phyloP scores from a whole-genome alignment of 2,797 vertebrate genomes.

The Platyrinchus mystaceus region DNA sequence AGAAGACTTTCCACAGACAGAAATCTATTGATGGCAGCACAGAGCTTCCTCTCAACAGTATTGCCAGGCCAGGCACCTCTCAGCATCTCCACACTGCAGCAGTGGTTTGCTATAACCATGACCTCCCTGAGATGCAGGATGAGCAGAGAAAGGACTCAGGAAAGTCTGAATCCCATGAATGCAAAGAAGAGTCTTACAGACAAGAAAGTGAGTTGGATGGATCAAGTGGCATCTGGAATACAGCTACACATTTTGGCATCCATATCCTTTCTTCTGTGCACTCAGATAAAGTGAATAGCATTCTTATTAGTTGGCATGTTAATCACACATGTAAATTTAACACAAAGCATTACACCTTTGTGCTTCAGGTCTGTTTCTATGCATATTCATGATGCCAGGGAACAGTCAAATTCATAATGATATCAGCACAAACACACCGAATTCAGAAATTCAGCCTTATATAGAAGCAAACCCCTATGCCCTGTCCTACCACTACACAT shows the following conservation, averaged over 20 bases:
- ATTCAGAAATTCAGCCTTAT: background rate
- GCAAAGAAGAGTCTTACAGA: background rate
- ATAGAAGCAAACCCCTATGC: background rate
- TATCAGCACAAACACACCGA: background rate
- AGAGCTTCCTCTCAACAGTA: background rate
- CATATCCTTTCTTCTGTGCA: background rate
- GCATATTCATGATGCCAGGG: fast-evolving
- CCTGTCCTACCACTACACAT: background rate
- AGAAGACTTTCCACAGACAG: background rate
- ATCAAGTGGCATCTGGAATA: background rate
- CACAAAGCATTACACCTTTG: background rate
- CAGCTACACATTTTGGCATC: background rate
- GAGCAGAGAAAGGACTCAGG: background rate
- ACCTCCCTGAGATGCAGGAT: background rate
- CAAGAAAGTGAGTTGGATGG: background rate
- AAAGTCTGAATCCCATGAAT: background rate
- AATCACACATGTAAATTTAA: background rate
- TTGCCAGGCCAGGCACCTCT: background rate
- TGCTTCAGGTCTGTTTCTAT: background rate
- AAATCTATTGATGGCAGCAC: background rate
- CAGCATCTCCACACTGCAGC: background rate
- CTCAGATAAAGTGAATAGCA: background rate
- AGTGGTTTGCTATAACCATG: background rate
- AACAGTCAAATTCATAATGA: background rate
- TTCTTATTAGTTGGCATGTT: background rate